These are phyloP conservation scores for Hycleus phaleratus DNA, from an alignment of 1,140 invertebrate genomes.

Conservation along the genomic window DNA sequence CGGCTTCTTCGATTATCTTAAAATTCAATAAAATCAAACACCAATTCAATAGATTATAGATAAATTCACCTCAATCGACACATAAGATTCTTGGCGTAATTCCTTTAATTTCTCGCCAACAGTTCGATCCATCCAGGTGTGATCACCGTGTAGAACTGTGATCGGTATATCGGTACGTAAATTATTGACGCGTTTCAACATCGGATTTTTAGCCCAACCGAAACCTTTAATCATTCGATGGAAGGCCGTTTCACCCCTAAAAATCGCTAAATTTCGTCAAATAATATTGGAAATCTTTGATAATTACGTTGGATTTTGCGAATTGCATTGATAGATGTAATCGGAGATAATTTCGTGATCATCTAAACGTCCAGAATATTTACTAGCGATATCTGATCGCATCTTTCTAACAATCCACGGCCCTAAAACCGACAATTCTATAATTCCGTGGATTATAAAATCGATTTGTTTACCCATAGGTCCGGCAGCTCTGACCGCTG, in stretches of 20 bases:
- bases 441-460: background rate
- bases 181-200: constrained; percentile 71
- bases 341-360: constrained; percentile 72
- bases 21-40: background rate
- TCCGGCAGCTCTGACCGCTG: constrained; percentile 80
- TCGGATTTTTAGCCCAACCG: constrained; percentile 94
- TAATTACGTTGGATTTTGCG: constrained; percentile 78
- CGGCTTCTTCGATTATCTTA: constrained; percentile 49
- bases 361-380: constrained; percentile 65
- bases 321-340: constrained; percentile 96
- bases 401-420: constrained; percentile 77
- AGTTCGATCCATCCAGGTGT: constrained; percentile 86
- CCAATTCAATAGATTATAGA: no score
- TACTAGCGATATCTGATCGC: constrained; percentile 78
- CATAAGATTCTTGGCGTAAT: constrained; percentile 56
- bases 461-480: constrained; percentile 61
- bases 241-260: constrained; percentile 89
- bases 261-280: constrained; percentile 28
- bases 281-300: background rate
- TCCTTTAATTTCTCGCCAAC: constrained; percentile 70
- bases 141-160: constrained; percentile 83
- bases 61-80: constrained; percentile 35
- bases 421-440: constrained; percentile 44
- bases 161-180: constrained; percentile 70
- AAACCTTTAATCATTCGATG: constrained; percentile 80